phyloP scores from a whole-genome alignment of 2,888 invertebrate species.

The Drosophila algonquin region DNA sequence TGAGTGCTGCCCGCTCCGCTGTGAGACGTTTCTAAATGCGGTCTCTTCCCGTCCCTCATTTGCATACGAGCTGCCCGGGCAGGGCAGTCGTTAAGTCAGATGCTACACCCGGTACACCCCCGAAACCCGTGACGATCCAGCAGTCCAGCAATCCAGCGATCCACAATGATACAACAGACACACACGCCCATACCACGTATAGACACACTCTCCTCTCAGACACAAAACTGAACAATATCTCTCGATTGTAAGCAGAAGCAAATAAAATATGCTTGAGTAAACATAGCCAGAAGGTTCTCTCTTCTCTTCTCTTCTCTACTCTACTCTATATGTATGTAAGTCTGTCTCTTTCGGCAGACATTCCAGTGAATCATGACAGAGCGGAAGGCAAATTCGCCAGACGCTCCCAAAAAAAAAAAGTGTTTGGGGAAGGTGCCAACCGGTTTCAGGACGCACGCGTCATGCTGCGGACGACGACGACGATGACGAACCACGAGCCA shows the following conservation, averaged over 20 bases:
- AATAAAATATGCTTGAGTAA: conserved; percentile 51
- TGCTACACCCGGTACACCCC: conserved; percentile 26
- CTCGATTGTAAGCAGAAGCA: conserved; percentile 48
- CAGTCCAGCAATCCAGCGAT: conserved; percentile 22
- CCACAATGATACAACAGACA: conserved; percentile 27
- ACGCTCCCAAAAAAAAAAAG: conserved; percentile 35
- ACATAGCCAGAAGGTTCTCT: conserved; percentile 48
- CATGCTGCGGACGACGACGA: conserved; percentile 47
- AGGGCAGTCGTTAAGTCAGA: conserved; percentile 43
- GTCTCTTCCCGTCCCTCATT: neutral
- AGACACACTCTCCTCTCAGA: neutral
- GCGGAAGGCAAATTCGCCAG: conserved; percentile 14
- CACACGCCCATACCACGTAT: conserved; percentile 17
- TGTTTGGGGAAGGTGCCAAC: conserved; percentile 37
- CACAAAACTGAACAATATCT: conserved; percentile 9
- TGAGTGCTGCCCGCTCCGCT: conserved; percentile 47
- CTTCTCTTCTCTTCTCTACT: no score
- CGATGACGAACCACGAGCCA: conserved; percentile 28
- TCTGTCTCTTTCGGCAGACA: conserved; percentile 31
- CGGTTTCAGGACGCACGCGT: conserved; percentile 59
- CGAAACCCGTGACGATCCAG: conserved; percentile 54
- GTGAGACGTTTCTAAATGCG: conserved; percentile 48
- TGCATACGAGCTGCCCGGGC: conserved; percentile 23
- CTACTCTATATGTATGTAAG: no score
- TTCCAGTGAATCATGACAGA: conserved; percentile 26